Conservation (phyloP, 2,888 invertebrate species). For the Ormyrus labotus region DNA sequence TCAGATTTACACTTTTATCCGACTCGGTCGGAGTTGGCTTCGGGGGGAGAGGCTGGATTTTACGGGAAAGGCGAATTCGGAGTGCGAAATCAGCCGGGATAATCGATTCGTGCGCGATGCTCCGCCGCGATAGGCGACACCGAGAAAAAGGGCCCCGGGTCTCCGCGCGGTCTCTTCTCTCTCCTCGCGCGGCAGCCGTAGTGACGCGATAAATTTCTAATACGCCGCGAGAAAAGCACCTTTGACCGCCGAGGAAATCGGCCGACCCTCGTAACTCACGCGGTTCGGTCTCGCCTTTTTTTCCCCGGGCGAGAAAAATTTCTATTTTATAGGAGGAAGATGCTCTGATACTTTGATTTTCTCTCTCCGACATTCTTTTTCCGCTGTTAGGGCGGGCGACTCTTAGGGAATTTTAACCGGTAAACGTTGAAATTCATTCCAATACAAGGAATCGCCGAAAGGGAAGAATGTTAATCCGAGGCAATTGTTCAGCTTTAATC, state of each 20-base stretch:
- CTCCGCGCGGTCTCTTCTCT: conserved; percentile 1
- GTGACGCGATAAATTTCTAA: conserved; percentile 62
- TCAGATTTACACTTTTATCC: no score
- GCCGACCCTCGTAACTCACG: conserved; percentile 52
- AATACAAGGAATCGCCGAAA: no score
- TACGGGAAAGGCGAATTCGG: conserved; percentile 35
- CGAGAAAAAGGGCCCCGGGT: conserved; percentile 3
- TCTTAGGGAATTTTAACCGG: no score
- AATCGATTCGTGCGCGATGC: conserved; percentile 67
- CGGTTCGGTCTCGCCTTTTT: conserved; percentile 32
- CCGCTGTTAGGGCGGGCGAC: no score
- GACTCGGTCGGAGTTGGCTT: no score
- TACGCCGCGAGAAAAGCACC: conserved; percentile 55
- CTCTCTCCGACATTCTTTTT: not conserved
- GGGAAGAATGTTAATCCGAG: conserved; percentile 15
- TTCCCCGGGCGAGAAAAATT: conserved; percentile 28
- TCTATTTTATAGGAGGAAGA: conserved; percentile 16
- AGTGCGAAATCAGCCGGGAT: conserved; percentile 68
- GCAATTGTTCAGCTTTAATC: conserved; percentile 17
- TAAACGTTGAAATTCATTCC: no score
- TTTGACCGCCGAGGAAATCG: conserved; percentile 46
- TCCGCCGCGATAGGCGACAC: conserved; percentile 65
- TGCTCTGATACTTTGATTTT: conserved; percentile 9
- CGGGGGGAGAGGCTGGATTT: no score
- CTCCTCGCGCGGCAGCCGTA: not conserved